Evolutionary conservation across 2,113 vertebrate genomes (phyloP), one percentile per base, ranked within the genome.

Genomic region (Cynocephalus volans): DNA sequence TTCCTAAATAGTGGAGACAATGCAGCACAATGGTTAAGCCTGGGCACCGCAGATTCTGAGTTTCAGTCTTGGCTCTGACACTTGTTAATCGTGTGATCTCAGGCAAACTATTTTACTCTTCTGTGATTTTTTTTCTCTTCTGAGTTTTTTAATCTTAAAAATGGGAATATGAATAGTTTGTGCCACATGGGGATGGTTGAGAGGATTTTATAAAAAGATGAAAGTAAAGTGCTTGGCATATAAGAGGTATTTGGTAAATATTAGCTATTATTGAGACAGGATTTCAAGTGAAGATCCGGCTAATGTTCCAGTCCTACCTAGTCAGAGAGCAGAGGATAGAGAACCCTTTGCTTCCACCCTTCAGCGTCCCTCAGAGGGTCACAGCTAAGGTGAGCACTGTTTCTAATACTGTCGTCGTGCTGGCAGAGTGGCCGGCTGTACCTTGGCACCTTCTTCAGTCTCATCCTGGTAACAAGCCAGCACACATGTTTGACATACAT

Each of bases 351-450:
- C 21, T 33, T 18, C 24, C 4, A 23, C 6, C 52, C 13, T n/a
- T 31, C 0, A 0, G 10, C 0, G 1, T 15, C 56, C 8, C 56
- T 36, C 2, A 1, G 41, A 36, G 26, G 82, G n/a, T 36, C 18
- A 24, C 14, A 31, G 1, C 24, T 10, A 50, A 18, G 13, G 14
- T 10, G n/a, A 54, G 56, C 72, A 14, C n/a, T 1, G 0, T 50
- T 48, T 76, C 48, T 28, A 10, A 56, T 3, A 13, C n/a, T 11
- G 24, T 19, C 17, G 10, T 11, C 19, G 14, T 17, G 7, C 1
- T 5, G 82, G 70, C 6, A 17, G 72, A 14, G 19, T 7, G 24
- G 72, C 54, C 69, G 9, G 26, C 19, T n/a, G 8, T 8, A 4
- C 6, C 1, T 45, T 13, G 56, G 67, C 26, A 19, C 13, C 87